A percentile compares a stretch with the other conserved stretches of the same genome.
These are phyloP conservation scores for Misgurnus mizolepis DNA, from an alignment of 2,113 vertebrate species.

Conservation along the genomic window DNA sequence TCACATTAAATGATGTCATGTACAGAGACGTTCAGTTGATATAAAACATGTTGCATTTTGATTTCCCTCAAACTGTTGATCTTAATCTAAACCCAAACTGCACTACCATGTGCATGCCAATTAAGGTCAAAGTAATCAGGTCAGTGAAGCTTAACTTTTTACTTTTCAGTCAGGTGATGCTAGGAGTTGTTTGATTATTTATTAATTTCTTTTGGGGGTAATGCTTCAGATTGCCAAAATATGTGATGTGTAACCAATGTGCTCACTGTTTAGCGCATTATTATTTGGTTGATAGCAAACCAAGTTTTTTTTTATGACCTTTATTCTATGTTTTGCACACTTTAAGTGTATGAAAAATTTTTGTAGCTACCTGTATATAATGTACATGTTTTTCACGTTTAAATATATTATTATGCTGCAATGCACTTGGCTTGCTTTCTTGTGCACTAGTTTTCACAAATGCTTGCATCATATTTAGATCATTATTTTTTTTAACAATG, in stretches of 20 bases:
- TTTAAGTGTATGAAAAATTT: not conserved
- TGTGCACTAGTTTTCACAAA: not conserved
- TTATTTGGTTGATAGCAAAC: not conserved
- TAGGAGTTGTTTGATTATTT: not conserved
- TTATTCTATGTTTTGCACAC: not conserved
- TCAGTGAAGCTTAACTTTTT: slow-evolving; percentile 28
- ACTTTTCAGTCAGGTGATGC: slow-evolving; percentile 25
- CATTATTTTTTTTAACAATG: too few relatives aligned
- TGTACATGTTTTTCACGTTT: slow-evolving; percentile 22
- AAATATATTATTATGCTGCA: slow-evolving; percentile 35
- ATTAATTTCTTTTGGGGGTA: not conserved
- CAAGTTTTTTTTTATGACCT: not conserved
- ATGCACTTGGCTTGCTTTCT: not conserved
- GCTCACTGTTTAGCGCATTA: slow-evolving; percentile 18
- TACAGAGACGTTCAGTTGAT: not conserved
- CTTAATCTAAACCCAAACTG: not conserved
- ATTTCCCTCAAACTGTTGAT: not conserved
- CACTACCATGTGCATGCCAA: slow-evolving; percentile 29
- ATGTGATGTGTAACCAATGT: not conserved
- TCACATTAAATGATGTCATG: not conserved
- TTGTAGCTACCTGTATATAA: slow-evolving; percentile 20
- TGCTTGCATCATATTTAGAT: too few relatives aligned
- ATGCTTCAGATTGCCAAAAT: slow-evolving; percentile 29
- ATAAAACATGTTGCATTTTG: not conserved
- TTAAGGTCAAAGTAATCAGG: slow-evolving; percentile 32